Conservation (phyloP, 2,888 invertebrate species). For the Drosophila melanosoma region DNA sequence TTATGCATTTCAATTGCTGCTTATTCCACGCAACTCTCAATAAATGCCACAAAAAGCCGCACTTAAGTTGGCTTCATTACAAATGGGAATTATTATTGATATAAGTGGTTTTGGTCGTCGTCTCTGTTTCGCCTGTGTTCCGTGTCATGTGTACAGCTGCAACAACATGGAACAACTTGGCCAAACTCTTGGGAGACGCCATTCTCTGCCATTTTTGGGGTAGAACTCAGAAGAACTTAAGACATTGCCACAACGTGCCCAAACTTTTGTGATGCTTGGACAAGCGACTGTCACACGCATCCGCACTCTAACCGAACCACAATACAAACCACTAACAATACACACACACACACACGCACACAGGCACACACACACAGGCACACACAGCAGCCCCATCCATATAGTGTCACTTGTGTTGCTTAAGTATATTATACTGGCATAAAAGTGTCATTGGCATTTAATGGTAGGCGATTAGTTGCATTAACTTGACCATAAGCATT, state of each 20-base stretch:
- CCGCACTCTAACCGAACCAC: slow-evolving; percentile 11
- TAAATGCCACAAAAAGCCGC: slow-evolving; percentile 26
- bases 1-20: slow-evolving; percentile 66
- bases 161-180: slow-evolving; percentile 51
- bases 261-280: slow-evolving; percentile 64
- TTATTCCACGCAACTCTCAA: slow-evolving; percentile 41
- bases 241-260: slow-evolving; percentile 72
- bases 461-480: slow-evolving; percentile 74
- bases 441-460: slow-evolving; percentile 80
- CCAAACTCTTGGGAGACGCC: slow-evolving; percentile 50
- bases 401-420: slow-evolving; percentile 52
- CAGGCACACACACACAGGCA: neutral
- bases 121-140: slow-evolving; percentile 14
- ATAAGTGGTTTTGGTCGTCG: slow-evolving; percentile 50
- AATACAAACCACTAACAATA: slow-evolving; percentile 8
- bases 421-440: slow-evolving; percentile 82
- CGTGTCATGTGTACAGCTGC: slow-evolving; percentile 17
- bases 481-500: slow-evolving; percentile 52
- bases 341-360: slow-evolving; percentile 7
- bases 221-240: slow-evolving; percentile 26
- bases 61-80: slow-evolving; percentile 51
- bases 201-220: neutral
- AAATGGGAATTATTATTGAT: slow-evolving; percentile 74
- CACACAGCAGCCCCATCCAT: neutral
- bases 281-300: slow-evolving; percentile 61